Evolutionary conservation across 2,888 invertebrate species (phyloP).

Genomic region (Temnothorax unifasciatus): DNA sequence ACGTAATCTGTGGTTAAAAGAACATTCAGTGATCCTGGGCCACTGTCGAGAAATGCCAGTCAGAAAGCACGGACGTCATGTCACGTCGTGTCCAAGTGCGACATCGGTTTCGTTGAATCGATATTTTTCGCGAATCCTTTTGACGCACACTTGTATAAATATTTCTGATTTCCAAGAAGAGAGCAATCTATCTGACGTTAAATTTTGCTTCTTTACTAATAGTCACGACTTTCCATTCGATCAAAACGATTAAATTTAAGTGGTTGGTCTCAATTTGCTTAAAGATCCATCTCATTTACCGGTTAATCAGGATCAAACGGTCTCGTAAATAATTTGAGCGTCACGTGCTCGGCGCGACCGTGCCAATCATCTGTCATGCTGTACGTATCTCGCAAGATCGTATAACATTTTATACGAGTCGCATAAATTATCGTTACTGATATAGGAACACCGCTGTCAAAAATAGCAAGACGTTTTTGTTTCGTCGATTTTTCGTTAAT

Average conservation of each 20-base stretch:
- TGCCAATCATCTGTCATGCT: background rate
- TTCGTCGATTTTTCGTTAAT: background rate
- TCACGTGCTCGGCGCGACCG: slow-evolving; percentile 56
- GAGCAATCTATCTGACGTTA: background rate
- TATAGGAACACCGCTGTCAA: background rate
- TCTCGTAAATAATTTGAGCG: slow-evolving; percentile 64
- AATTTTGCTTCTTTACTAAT: slow-evolving; percentile 50
- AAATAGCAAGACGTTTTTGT: background rate
- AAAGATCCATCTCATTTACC: slow-evolving; percentile 61
- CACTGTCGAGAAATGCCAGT: background rate
- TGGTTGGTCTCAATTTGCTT: slow-evolving; percentile 68
- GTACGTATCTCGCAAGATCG: background rate
- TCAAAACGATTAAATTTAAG: slow-evolving; percentile 64
- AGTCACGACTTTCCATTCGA: slow-evolving; percentile 54
- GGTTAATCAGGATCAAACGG: slow-evolving; percentile 73
- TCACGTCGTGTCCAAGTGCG: background rate
- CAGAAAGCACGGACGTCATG: background rate
- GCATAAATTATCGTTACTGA: slow-evolving; percentile 9
- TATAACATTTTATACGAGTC: background rate
- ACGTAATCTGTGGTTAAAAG: background rate
- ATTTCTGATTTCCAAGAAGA: slow-evolving; percentile 43
- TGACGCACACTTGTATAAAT: slow-evolving; percentile 6
- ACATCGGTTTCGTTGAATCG: background rate
- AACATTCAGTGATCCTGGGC: background rate
- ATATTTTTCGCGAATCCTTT: slow-evolving; percentile 14